These are phyloP conservation scores for Zaprionus gabonicus DNA, from an alignment of 1,140 invertebrate species.

Conservation along the genomic window DNA sequence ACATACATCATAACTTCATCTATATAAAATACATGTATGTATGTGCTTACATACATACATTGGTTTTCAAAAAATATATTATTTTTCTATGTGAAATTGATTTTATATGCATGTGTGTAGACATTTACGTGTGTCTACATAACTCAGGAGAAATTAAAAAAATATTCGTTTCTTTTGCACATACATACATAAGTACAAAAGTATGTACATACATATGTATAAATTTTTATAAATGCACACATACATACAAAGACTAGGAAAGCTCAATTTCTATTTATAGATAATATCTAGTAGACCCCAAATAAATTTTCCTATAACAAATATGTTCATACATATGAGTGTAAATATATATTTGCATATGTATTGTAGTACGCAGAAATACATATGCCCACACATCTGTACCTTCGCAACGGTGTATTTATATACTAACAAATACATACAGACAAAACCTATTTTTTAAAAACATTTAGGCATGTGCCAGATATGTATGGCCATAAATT, in stretches of 20 bases:
- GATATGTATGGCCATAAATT: neutral
- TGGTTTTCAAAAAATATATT: neutral
- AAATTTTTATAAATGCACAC: constrained; percentile 9
- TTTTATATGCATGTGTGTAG: neutral
- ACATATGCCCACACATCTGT: constrained; percentile 17
- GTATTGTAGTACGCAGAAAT: constrained; percentile 18
- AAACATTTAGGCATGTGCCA: constrained; percentile 1
- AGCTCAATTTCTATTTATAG: constrained; percentile 77
- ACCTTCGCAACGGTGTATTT: too few relatives aligned
- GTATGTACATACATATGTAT: constrained; percentile 5
- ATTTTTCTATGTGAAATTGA: neutral
- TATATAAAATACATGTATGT: too few relatives aligned
- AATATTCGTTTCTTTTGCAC: neutral
- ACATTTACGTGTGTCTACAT: neutral
- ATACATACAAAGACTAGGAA: constrained; percentile 17
- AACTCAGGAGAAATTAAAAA: neutral
- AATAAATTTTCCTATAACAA: constrained; percentile 34
- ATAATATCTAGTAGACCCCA: constrained; percentile 49
- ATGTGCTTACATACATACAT: neutral
- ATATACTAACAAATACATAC: neutral
- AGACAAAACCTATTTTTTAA: neutral
- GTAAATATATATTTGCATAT: constrained; percentile 1
- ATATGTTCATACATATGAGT: neutral
- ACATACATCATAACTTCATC: neutral
- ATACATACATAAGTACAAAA: neutral